Percentiles rank a stretch among this genome's conserved stretches.
These are phyloP conservation scores for Ceriagrion tenellum DNA, from an alignment of 2,888 invertebrate genomes.

Conservation along the genomic window DNA sequence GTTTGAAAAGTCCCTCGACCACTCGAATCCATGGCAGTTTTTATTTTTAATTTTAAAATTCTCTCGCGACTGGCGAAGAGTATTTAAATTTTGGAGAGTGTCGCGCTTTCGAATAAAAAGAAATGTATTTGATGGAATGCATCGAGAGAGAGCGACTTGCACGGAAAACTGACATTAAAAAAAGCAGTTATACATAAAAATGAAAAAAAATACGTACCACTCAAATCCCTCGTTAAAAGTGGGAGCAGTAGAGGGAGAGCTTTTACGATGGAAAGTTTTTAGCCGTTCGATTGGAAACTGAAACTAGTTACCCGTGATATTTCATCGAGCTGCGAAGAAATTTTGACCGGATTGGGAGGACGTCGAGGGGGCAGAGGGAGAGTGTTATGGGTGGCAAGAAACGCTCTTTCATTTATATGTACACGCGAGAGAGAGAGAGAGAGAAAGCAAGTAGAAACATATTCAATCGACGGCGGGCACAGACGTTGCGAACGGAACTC, in stretches of 20 bases:
- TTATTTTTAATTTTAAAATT: background rate
- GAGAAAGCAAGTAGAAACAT: background rate
- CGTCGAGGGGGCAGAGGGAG: background rate
- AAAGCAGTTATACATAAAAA: background rate
- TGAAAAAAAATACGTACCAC: background rate
- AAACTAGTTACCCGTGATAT: conserved; percentile 16
- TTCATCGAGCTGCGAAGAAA: background rate
- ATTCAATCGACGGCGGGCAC: background rate
- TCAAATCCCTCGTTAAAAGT: conserved; percentile 11
- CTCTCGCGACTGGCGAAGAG: background rate
- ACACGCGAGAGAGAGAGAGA: background rate
- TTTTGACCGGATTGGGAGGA: background rate
- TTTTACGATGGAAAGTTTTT: conserved; percentile 13
- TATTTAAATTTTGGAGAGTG: background rate
- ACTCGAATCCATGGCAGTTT: background rate
- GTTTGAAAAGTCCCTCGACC: background rate
- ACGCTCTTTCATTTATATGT: background rate
- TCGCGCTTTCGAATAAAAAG: background rate
- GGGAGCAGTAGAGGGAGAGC: background rate
- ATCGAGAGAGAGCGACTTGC: background rate
- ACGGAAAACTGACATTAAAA: background rate
- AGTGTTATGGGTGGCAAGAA: background rate
- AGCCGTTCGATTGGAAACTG: conserved; percentile 17
- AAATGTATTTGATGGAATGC: background rate
- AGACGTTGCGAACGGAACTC: background rate